A percentile compares a stretch with the other conserved stretches of the same genome.
Conservation (phyloP, 1,140 invertebrate species). For the Amphibalanus amphitrite region DNA sequence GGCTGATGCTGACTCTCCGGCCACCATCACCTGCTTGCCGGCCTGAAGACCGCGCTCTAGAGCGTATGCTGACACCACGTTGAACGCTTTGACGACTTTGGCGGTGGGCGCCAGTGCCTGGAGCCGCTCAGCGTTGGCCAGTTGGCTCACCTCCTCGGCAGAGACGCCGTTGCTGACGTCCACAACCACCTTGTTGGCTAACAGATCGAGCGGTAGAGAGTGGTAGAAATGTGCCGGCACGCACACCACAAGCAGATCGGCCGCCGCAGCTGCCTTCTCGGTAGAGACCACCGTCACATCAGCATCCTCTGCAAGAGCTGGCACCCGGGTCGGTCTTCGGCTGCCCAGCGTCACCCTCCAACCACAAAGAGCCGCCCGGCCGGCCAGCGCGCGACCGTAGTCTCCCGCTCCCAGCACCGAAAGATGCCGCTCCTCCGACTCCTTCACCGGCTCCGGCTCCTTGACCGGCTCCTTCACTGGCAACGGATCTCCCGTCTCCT, state of each 20-base stretch:
- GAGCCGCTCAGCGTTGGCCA: constrained; percentile 14
- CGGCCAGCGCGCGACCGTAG: constrained; percentile 18
- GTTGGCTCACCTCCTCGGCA: constrained; percentile 17
- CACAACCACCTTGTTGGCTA: constrained; percentile 12
- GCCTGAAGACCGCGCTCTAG: constrained; percentile 15
- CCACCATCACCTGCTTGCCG: constrained; percentile 15
- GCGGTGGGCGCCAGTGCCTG: constrained; percentile 12
- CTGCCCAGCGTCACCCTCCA: constrained; percentile 17
- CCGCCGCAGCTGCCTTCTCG: constrained; percentile 3
- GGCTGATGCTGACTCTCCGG: constrained; percentile 6
- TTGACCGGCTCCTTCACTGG: no score
- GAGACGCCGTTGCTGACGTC: constrained; percentile 17
- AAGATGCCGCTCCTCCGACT: background rate
- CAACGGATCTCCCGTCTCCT: no score
- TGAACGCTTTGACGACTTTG: constrained; percentile 17
- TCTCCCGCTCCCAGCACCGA: constrained; percentile 16
- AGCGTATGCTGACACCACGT: constrained; percentile 16
- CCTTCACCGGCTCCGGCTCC: no score
- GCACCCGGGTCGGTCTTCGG: constrained; percentile 4
- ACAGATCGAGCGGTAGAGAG: constrained; percentile 2
- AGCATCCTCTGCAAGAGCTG: background rate
- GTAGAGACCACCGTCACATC: background rate
- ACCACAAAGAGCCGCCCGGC: constrained; percentile 16
- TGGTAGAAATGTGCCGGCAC: constrained; percentile 11
- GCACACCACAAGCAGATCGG: constrained; percentile 12